Conservation (phyloP, 2,888 invertebrate genomes). For the Torymus auratus region DNA sequence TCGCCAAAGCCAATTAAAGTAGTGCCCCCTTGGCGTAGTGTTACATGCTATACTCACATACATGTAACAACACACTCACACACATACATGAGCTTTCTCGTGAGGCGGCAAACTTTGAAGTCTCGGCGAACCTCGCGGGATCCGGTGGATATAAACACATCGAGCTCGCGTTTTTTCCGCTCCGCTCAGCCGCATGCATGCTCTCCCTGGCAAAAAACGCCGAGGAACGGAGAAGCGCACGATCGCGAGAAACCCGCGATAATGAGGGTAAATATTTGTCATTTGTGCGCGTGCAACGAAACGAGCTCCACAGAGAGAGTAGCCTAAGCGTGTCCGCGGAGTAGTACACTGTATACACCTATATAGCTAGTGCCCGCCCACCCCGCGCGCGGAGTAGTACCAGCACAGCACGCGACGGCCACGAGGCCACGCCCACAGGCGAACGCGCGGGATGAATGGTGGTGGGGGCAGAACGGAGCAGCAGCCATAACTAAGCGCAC, state of each 20-base stretch:
- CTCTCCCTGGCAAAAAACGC: slow-evolving; percentile 17
- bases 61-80: background rate
- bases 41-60: background rate
- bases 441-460: slow-evolving; percentile 54
- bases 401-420: too few species aligned
- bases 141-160: slow-evolving; percentile 8
- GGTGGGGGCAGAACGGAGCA: slow-evolving; percentile 64
- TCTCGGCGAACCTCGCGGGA: background rate
- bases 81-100: background rate
- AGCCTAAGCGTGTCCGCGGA: too few species aligned
- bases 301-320: slow-evolving; percentile 1
- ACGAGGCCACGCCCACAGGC: slow-evolving; percentile 71
- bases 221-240: background rate
- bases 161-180: slow-evolving; percentile 2
- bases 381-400: slow-evolving; percentile 22
- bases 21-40: background rate
- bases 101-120: slow-evolving; percentile 16
- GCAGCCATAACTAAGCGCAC: slow-evolving; percentile 75
- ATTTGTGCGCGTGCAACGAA: slow-evolving; percentile 35
- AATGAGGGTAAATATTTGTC: slow-evolving; percentile 57
- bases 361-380: slow-evolving; percentile 42
- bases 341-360: too few species aligned
- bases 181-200: background rate
- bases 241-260: slow-evolving; percentile 47
- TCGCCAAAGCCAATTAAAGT: slow-evolving; percentile 52